A percentile compares a stretch with the other conserved stretches of the same genome.
Evolutionary conservation across 1,140 invertebrate genomes (phyloP).

Genomic region (Hycleus phaleratus): DNA sequence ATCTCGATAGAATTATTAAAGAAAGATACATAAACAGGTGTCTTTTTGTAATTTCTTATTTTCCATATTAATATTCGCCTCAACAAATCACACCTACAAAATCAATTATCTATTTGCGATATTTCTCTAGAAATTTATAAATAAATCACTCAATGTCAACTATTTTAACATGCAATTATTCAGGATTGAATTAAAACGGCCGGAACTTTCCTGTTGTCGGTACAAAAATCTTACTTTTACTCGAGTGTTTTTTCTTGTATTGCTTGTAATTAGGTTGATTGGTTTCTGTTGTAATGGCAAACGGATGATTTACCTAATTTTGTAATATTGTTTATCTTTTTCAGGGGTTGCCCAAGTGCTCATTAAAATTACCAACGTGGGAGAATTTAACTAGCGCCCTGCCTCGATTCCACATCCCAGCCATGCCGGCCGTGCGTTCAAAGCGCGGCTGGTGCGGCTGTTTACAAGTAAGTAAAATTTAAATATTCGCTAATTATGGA

Average conservation of each 20-base stretch:
- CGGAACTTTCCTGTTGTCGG: background rate
- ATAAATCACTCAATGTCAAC: no score
- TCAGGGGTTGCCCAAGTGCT: slow-evolving; percentile 40
- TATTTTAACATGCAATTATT: no score
- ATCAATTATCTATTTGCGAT: no score
- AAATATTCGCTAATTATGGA: no score
- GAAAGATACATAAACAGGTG: no score
- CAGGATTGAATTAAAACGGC: no score
- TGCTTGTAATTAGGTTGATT: background rate
- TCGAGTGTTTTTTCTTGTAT: background rate
- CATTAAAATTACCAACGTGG: slow-evolving; percentile 38
- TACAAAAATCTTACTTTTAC: background rate
- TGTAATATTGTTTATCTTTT: slow-evolving; percentile 19
- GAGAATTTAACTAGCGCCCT: slow-evolving; percentile 39
- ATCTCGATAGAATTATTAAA: no score
- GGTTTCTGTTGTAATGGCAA: background rate
- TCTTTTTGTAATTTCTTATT: no score
- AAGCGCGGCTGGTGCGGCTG: slow-evolving; percentile 55
- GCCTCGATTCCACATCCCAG: slow-evolving; percentile 41
- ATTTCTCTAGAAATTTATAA: no score
- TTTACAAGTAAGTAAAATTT: slow-evolving; percentile 45
- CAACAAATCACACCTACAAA: no score
- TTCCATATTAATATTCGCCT: no score
- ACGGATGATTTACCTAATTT: background rate
- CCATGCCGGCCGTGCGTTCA: slow-evolving; percentile 50